Evolutionary conservation across 2,888 invertebrate species (phyloP).

Genomic region (Rhagophthalmus giganteus): DNA sequence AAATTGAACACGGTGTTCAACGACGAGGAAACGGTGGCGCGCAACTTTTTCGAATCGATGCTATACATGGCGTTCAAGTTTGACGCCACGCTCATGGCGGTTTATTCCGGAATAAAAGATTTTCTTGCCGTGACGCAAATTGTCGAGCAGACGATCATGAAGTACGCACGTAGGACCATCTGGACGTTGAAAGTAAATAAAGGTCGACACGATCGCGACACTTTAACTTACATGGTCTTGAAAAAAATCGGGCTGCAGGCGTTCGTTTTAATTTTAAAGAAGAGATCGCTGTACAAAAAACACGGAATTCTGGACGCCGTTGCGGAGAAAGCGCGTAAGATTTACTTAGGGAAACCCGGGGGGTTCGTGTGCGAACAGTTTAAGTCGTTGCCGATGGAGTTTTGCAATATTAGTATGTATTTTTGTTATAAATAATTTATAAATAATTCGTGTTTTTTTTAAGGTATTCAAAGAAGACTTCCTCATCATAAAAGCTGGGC

Average conservation of each 20-base stretch:
- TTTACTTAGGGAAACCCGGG: neutral
- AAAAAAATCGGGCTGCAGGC: conserved; percentile 11
- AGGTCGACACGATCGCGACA: conserved; percentile 4
- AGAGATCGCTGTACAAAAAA: conserved; percentile 1
- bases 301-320: neutral
- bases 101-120: conserved; percentile 7
- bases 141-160: conserved; percentile 3
- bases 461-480: conserved; percentile 10
- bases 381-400: conserved; percentile 1
- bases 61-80: conserved; percentile 21
- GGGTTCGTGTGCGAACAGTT: neutral
- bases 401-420: conserved; percentile 11
- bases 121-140: neutral
- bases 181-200: conserved; percentile 3
- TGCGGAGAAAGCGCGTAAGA: neutral
- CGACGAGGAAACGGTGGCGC: conserved; percentile 4
- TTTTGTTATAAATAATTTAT: neutral
- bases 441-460: neutral
- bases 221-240: neutral
- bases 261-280: conserved; percentile 12
- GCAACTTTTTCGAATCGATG: conserved; percentile 22
- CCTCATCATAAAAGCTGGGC: conserved; percentile 17
- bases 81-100: conserved; percentile 12
- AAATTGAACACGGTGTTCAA: conserved; percentile 21
- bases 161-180: conserved; percentile 3